phyloP scores from a whole-genome alignment of 2,113 vertebrate species.

The Vulpes ferrilata region DNA sequence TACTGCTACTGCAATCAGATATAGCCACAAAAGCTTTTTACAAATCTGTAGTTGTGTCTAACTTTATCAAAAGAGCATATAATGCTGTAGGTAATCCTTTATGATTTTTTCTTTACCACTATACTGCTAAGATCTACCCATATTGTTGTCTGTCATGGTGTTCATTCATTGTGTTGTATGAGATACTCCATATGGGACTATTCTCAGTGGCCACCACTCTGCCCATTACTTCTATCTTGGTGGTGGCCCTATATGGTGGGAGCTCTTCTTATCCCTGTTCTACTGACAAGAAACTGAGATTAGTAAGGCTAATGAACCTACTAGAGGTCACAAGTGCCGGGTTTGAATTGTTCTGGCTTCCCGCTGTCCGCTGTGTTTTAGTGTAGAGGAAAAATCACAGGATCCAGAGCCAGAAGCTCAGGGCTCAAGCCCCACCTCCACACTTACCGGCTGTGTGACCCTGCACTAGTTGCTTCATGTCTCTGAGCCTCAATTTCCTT shows the following conservation, averaged over 20 bases:
- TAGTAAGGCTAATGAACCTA: not conserved
- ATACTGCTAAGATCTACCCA: not conserved
- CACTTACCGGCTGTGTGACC: not conserved
- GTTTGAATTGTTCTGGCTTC: not conserved
- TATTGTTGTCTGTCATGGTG: not conserved
- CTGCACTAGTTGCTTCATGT: not conserved
- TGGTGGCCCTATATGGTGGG: not conserved
- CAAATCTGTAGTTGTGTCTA: not conserved
- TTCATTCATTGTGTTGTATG: not conserved
- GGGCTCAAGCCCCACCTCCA: not conserved
- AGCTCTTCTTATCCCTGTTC: not conserved
- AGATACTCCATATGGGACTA: not conserved
- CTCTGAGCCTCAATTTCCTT: not conserved
- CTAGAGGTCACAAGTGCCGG: not conserved
- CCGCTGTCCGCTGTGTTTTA: not conserved
- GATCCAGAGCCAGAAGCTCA: not conserved
- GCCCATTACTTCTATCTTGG: not conserved
- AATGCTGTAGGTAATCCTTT: not conserved
- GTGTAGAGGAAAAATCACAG: not conserved
- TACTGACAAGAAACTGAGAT: not conserved
- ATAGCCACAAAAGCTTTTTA: not conserved
- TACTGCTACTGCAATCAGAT: not conserved
- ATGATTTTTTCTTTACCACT: not conserved
- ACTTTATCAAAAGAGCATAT: not conserved
- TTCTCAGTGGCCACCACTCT: not conserved